These are phyloP conservation scores for Subacronicta megacephala DNA, from an alignment of 2,888 invertebrate genomes.

Conservation along the genomic window DNA sequence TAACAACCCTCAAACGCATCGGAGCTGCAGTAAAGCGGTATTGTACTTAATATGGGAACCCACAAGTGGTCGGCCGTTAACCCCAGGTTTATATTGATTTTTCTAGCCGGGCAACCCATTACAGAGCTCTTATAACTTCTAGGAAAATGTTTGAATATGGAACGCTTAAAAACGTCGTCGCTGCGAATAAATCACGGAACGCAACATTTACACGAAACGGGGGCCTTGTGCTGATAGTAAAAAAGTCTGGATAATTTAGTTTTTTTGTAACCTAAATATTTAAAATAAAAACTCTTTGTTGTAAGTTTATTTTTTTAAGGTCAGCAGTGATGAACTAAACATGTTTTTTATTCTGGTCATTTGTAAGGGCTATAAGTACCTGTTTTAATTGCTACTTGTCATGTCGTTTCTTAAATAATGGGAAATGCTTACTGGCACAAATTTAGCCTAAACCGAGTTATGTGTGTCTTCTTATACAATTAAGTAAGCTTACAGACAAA, in stretches of 20 bases:
- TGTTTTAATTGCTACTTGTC: neutral
- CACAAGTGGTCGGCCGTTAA: constrained; percentile 68
- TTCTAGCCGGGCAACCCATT: constrained; percentile 58
- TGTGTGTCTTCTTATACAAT: no score
- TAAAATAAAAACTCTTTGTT: constrained; percentile 2
- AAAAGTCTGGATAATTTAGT: constrained; percentile 10
- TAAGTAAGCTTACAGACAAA: no score
- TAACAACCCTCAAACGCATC: constrained; percentile 5
- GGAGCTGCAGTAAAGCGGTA: constrained; percentile 18
- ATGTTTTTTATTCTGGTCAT: no score
- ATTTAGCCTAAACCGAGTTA: no score
- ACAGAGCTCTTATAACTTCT: constrained; percentile 40
- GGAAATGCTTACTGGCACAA: no score
- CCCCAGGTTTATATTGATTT: constrained; percentile 76
- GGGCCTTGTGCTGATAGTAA: constrained; percentile 26
- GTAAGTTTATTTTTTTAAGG: constrained; percentile 1
- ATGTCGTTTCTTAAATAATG: no score
- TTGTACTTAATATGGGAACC: constrained; percentile 52
- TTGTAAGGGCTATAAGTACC: neutral
- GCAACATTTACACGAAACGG: constrained; percentile 18
- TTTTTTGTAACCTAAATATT: constrained; percentile 5
- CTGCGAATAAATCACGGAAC: constrained; percentile 39
- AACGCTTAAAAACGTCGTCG: constrained; percentile 19
- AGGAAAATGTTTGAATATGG: constrained; percentile 27
- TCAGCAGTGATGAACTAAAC: neutral